Percentiles rank a stretch among this genome's conserved stretches.
phyloP scores from a whole-genome alignment of 2,113 vertebrate species.

The Misgurnus anguillicaudatus region DNA sequence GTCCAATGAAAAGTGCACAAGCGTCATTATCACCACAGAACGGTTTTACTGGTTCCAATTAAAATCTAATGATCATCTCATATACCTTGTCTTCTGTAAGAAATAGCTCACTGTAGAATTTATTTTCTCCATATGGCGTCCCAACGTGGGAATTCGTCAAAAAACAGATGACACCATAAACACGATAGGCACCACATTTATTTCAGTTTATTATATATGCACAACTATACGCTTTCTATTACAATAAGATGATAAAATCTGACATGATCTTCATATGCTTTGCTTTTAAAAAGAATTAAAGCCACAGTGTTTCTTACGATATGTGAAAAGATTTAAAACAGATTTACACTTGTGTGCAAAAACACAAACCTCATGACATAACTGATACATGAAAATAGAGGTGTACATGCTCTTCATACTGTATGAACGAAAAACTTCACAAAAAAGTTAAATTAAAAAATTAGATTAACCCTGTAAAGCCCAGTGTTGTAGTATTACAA shows the following conservation, averaged over 20 bases:
- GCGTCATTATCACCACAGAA: conserved; percentile 16
- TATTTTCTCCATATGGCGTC: conserved; percentile 23
- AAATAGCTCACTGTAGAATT: conserved; percentile 3
- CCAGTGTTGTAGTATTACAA: too few relatives aligned
- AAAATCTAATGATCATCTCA: conserved; percentile 41
- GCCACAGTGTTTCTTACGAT: too few relatives aligned
- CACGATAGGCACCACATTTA: conserved; percentile 4
- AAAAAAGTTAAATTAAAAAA: too few relatives aligned
- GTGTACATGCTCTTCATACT: too few relatives aligned
- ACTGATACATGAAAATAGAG: too few relatives aligned
- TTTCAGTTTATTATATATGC: conserved; percentile 17
- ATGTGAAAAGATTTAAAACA: too few relatives aligned
- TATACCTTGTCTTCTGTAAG: conserved; percentile 35
- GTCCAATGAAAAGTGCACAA: conserved; percentile 39
- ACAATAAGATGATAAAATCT: conserved; percentile 8
- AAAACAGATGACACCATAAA: conserved; percentile 32
- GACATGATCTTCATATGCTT: neutral
- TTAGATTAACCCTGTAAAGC: too few relatives aligned
- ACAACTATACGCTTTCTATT: neutral
- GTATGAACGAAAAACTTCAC: too few relatives aligned
- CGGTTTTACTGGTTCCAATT: conserved; percentile 39
- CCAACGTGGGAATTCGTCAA: conserved; percentile 14
- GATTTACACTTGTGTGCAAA: too few relatives aligned
- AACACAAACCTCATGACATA: too few relatives aligned
- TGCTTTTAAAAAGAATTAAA: neutral